Evolutionary conservation across 2,888 invertebrate species (phyloP), one percentile per base, ranked within the genome.

Genomic region (Apodemia hepburni): DNA sequence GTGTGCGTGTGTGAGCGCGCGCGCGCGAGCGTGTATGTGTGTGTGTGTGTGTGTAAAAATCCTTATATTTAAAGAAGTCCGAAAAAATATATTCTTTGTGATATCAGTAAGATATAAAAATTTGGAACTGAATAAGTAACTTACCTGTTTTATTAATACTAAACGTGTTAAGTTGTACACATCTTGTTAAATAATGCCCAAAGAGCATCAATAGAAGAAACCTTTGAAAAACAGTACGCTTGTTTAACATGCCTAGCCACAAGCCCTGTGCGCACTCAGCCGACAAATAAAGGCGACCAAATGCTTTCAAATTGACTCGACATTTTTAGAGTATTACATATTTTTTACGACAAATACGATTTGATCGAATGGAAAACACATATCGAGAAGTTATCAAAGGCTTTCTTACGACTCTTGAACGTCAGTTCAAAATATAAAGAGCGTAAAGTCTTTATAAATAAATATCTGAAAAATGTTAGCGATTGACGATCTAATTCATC

Each of bases 211-310:
- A 87, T 87, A 83, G 81, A 87, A 86, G 81, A 81, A 85, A 81
- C 86, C 86, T 86, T 89, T 85, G 85, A 85, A 87, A 70, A 88
- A 88, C 85, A 86, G 82, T 87, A 88, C 88, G 88, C 88, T 88
- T 88, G 87, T 89, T 88, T 89, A 88, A 86, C 83, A 87, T 80
- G 76, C 22, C 51, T 8, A 7, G 80, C 82, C 75, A 80, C 79
- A 60, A 75, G 80, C 78, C 78, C 81, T 78, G 81, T 79, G 82
- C 71, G 74, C 86, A 76, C 80, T 84, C 85, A 82, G 77, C 87
- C 87, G 86, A 82, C 85, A 90, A 90, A 88, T 87, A 89, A 88
- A 89, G 85, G 86, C 86, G 82, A 84, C 86, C 87, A 88, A 89
- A 89, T 88, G 87, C 83, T 86, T 80, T 79, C 84, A 89, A 89